These are phyloP conservation scores for Cephus rjabovi DNA, from an alignment of 2,888 invertebrate species.

Conservation along the genomic window DNA sequence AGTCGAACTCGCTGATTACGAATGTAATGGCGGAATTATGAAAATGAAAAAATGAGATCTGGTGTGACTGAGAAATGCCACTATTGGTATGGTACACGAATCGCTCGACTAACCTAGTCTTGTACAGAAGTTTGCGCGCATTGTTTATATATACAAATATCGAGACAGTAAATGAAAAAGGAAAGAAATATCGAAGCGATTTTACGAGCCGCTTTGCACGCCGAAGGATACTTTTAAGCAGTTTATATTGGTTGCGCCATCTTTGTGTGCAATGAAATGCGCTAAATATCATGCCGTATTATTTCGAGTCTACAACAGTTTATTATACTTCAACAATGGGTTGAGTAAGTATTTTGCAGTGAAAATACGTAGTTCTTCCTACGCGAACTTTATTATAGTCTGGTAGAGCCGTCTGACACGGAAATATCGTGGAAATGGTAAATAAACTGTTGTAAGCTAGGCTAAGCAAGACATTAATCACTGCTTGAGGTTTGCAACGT, in stretches of 20 bases:
- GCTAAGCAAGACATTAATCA: conserved; percentile 56
- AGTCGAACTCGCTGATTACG: conserved; percentile 1
- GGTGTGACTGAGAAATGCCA: background rate
- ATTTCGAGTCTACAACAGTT: conserved; percentile 2
- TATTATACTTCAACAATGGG: background rate
- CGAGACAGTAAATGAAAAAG: background rate
- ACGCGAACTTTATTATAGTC: background rate
- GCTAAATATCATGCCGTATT: conserved; percentile 2
- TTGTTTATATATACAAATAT: conserved; percentile 43
- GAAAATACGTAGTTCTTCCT: background rate
- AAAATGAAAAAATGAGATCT: background rate
- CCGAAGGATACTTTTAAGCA: conserved; percentile 14
- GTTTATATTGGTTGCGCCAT: conserved; percentile 15
- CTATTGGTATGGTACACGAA: conserved; percentile 41
- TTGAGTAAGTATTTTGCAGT: background rate
- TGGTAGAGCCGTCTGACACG: background rate
- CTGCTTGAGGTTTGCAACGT: conserved; percentile 60
- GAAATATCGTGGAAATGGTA: background rate
- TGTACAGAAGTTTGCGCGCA: conserved; percentile 60
- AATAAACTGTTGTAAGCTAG: conserved; percentile 43
- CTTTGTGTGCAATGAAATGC: background rate
- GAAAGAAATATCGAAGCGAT: background rate
- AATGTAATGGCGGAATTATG: background rate
- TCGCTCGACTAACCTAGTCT: conserved; percentile 63
- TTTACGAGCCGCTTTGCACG: conserved; percentile 33